These are phyloP conservation scores for Cantharis flavilabris DNA, from an alignment of 2,888 invertebrate species.

Conservation along the genomic window DNA sequence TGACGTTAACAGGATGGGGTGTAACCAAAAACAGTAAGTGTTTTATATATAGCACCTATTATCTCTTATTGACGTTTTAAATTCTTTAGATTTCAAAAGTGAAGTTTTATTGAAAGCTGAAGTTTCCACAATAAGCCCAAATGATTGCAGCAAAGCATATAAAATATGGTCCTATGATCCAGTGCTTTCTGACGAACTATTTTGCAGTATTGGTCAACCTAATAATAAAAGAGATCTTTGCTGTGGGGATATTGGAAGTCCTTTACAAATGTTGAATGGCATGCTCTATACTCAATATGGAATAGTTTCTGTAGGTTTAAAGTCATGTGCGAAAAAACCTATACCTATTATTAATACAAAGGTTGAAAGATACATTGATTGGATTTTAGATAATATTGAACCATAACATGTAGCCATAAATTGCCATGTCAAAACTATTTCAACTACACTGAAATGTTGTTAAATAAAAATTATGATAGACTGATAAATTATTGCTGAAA, in stretches of 20 bases:
- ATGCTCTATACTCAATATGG: conserved; percentile 60
- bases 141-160: conserved; percentile 57
- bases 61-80: not conserved
- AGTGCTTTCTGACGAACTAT: not conserved
- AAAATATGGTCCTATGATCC: conserved; percentile 63
- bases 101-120: conserved; percentile 54
- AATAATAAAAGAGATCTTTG: not conserved
- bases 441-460: too few species aligned
- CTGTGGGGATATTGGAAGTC: not conserved
- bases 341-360: conserved; percentile 58
- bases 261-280: not conserved
- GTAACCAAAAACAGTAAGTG: conserved; percentile 63
- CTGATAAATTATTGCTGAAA: too few species aligned
- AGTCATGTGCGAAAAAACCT: conserved; percentile 54
- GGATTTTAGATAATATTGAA: conserved; percentile 62
- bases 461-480: too few species aligned
- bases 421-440: too few species aligned
- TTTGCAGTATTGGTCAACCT: not conserved
- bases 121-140: conserved; percentile 51
- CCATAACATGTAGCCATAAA: conserved; percentile 26
- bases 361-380: conserved; percentile 63
- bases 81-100: conserved; percentile 42
- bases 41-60: not conserved
- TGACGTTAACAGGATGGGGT: conserved; percentile 78
- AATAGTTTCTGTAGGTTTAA: conserved; percentile 57